Base-by-base conservation (phyloP, 2,888 invertebrate genomes). In the Drosophila tripunctata region DNA sequence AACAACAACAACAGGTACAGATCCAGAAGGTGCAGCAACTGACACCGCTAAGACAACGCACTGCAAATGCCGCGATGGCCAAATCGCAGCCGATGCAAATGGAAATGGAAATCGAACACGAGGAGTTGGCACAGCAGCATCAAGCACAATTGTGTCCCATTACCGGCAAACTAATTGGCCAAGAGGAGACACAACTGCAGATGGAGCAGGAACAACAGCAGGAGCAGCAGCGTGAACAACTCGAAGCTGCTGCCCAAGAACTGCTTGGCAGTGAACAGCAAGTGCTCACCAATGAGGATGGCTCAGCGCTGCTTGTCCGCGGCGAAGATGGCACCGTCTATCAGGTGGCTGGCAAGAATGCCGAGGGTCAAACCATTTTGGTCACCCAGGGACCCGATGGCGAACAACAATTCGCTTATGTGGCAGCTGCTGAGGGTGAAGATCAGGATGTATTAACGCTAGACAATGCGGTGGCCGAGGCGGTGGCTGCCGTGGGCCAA, bases 291-390 rank as follows among this genome's bases (percentile, higher is more conserved):
- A 93, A 93, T 67, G 92, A 93, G 33, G 94, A 94, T 78, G 94
- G 94, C 47, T 93, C 93, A 19, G 94, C 96, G 12, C 93, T 96
- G 67, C 94, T 96, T 85, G 96, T 96, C 35, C 94, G 96, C 0
- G 96, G 96, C 0, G 96, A 96, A 78, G 96, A 96, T 86, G 96
- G 96, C 15, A 92, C 92, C 2, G 91, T 92, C n/a, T 92, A 92
- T 69, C 87, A 94, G 93, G 95, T 95, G 24, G 94, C 95, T 0
- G 95, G 96, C n/a, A 95, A 96, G 85, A 95, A 95, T 76, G 95
- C 95, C 72, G 95, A 94, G 40, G 95, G 95, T 0, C 95, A 96
- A 88, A 95, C 95, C 0, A 92, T 96, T 65, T 90, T 96, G 43
- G 94, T 96, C 3, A 94, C 95, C 2, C 94, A 95, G 65, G 95